These are phyloP conservation scores for Tokudaia muenninki DNA, from an alignment of 2,797 vertebrate species.

Conservation along the genomic window DNA sequence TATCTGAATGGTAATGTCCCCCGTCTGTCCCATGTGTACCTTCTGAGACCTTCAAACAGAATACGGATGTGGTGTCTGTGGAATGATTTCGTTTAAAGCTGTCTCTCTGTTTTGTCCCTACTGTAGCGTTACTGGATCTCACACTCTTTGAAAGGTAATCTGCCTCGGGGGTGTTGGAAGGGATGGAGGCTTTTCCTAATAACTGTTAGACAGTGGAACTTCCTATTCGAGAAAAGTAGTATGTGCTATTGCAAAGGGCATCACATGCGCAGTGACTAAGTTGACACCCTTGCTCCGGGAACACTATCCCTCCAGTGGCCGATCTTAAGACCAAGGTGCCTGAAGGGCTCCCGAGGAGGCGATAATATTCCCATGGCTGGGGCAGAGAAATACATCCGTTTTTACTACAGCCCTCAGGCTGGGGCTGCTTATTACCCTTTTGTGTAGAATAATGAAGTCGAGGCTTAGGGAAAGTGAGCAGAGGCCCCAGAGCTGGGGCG, in stretches of 20 bases:
- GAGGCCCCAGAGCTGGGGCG: background rate
- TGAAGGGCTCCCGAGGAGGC: background rate
- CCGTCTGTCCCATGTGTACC: constrained; percentile 39
- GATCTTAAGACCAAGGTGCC: background rate
- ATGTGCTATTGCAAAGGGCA: background rate
- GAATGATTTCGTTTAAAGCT: constrained; percentile 64
- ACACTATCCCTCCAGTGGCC: background rate
- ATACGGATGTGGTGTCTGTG: constrained; percentile 67
- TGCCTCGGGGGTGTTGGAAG: background rate
- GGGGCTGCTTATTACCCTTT: background rate
- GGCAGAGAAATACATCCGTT: background rate
- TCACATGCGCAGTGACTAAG: background rate
- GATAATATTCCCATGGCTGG: background rate
- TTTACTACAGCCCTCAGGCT: background rate
- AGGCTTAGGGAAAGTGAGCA: background rate
- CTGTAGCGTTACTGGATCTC: constrained; percentile 89
- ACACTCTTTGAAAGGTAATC: constrained; percentile 91
- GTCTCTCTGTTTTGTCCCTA: constrained; percentile 82
- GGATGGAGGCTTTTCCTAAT: constrained; percentile 7
- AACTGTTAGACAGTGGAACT: background rate
- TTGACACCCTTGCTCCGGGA: background rate
- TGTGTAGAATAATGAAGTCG: background rate
- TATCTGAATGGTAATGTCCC: constrained; percentile 90
- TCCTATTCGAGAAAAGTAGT: constrained; percentile 4
- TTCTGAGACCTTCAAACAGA: constrained; percentile 70